A percentile compares a stretch with the other conserved stretches of the same genome.
These are phyloP conservation scores for Catharus bicknelli DNA, from an alignment of 2,113 vertebrate genomes.

Conservation along the genomic window DNA sequence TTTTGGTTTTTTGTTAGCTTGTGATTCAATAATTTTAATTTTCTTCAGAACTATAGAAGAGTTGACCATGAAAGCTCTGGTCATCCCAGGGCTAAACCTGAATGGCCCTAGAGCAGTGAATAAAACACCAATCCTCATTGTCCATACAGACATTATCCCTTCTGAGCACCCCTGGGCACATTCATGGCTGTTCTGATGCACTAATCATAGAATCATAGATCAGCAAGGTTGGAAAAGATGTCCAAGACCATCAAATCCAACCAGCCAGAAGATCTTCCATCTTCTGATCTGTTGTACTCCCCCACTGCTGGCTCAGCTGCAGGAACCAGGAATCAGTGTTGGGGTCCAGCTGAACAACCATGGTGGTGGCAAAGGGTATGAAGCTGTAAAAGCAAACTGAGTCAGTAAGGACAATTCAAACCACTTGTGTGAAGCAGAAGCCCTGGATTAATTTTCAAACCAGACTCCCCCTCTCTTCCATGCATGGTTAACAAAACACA, in stretches of 20 bases:
- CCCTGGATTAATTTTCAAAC: not conserved
- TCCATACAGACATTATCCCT: not conserved
- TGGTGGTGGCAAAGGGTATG: not conserved
- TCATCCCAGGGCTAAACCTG: not conserved
- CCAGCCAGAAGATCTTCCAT: not conserved
- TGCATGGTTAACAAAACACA: not conserved
- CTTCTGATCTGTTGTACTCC: not conserved
- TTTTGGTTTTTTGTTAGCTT: not conserved
- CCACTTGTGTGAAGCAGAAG: not conserved
- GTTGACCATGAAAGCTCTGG: not conserved
- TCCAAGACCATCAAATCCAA: not conserved
- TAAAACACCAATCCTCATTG: not conserved
- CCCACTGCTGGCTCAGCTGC: not conserved
- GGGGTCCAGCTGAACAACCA: not conserved
- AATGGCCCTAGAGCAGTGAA: not conserved
- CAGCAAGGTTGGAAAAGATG: not conserved
- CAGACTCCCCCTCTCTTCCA: not conserved
- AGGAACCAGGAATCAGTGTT: not conserved
- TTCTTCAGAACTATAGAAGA: not conserved
- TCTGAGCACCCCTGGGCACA: not conserved
- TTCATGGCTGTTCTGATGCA: not conserved
- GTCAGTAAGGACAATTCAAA: not conserved
- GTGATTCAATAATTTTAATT: not conserved
- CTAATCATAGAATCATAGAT: not conserved
- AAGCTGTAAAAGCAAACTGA: not conserved